Conservation (phyloP, 2,888 invertebrate genomes). For the Mayetiola destructor region DNA sequence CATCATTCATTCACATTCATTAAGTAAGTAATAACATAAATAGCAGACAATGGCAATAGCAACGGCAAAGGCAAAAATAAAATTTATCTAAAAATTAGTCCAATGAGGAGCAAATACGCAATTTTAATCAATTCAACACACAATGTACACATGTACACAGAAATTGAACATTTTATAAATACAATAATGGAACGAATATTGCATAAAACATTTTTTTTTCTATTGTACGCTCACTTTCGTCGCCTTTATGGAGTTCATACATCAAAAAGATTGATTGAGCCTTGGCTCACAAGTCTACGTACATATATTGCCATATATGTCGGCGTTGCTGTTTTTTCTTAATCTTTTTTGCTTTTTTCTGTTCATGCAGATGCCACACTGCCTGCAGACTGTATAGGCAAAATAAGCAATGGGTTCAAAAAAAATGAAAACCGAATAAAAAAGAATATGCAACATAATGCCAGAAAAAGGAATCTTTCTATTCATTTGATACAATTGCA, state of each 20-base stretch:
- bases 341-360: not conserved
- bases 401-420: not conserved
- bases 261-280: constrained; percentile 9
- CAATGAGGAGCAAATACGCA: not conserved
- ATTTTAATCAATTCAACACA: too few species aligned
- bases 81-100: constrained; percentile 8
- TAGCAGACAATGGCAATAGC: too few species aligned
- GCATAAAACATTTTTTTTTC: not conserved
- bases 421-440: not conserved
- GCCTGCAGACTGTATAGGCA: not conserved
- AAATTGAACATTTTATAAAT: not conserved
- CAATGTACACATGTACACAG: too few species aligned
- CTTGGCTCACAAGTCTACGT: not conserved
- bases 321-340: too few species aligned
- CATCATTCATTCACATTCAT: not conserved
- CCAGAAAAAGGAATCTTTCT: not conserved
- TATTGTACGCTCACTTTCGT: not conserved
- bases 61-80: too few species aligned
- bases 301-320: not conserved
- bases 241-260: not conserved
- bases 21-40: too few species aligned
- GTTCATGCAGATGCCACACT: not conserved
- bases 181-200: not conserved
- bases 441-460: constrained; percentile 6
- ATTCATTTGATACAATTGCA: not conserved